Base-by-base conservation (phyloP, 2,888 invertebrate genomes). In the Stenoptilia bipunctidactyla region DNA sequence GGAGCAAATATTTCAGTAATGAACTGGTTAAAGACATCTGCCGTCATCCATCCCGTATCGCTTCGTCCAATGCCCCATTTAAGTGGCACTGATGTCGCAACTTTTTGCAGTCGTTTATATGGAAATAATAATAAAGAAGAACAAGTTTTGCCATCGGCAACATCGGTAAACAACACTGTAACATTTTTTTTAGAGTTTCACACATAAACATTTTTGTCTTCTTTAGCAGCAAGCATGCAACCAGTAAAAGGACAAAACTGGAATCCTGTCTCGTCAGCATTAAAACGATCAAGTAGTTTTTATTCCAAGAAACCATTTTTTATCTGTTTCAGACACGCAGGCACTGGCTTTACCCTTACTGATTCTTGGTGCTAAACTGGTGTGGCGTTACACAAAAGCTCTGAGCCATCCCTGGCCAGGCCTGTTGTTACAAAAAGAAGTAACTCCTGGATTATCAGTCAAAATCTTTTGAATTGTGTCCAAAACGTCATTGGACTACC, bases 261-360 rank as follows among this genome's bases (percentile, higher is more conserved):
- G 45, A 57, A 58, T 20, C 51, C 51, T 12, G 51, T 48, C 43
- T 57, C 56, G 44, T 58, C 55, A 3, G 51, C 49, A 46, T 56
- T 57, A 43, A 46, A 55, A 38, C 15, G 52, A 53, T 25, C 4
- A 42, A 38, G 27, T 45, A 45, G 15, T 44, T 44, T 45, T 15
- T 36, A 58, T 51, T 45, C 55, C 49, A 15, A n/a, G 20, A 43
- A 59, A 60, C 56, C 58, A 61, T 40, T 51, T 51, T 40, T 46
- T 55, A 39, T 59, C 47, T 6, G 15, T 39, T 48, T 62, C 58
- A 34, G 52, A 51, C 9, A 59, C 55, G 45, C 48, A 51, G 15
- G 53, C 50, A 44, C 57, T 56, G 15, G 58, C 52, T 37, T 49
- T 41, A 40, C 49, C 49, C 42, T 58, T 55, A 8, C 44, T 44